These are phyloP conservation scores for Coreoperca whiteheadi DNA, from an alignment of 2,113 vertebrate species.

Conservation along the genomic window DNA sequence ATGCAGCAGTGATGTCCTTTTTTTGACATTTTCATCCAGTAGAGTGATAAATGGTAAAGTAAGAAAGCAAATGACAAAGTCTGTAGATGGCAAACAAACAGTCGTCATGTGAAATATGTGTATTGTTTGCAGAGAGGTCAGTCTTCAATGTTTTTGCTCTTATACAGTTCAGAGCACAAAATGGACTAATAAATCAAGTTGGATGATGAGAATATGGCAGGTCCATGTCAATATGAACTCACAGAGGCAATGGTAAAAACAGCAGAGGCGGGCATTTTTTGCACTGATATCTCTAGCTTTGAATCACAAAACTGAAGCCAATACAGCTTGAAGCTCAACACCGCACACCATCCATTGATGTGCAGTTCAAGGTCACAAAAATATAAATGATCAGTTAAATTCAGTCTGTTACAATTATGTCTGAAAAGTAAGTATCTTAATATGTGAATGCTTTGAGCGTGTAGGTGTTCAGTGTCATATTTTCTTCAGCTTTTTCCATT, in stretches of 20 bases:
- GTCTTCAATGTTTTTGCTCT: neutral
- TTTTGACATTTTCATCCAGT: conserved; percentile 78
- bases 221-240: conserved; percentile 2
- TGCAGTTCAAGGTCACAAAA: conserved; percentile 22
- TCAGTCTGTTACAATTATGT: neutral
- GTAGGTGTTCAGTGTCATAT: neutral
- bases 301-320: conserved; percentile 23
- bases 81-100: conserved; percentile 44
- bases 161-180: conserved; percentile 19
- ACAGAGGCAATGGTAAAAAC: neutral
- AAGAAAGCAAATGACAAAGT: conserved; percentile 57
- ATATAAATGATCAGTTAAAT: neutral
- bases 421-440: neutral
- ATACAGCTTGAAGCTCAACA: conserved; percentile 16
- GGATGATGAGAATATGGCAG: conserved; percentile 18
- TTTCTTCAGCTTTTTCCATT: neutral
- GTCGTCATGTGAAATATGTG: conserved; percentile 36
- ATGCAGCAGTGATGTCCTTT: conserved; percentile 74
- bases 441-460: neutral
- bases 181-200: conserved; percentile 15
- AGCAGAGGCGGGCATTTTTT: conserved; percentile 2
- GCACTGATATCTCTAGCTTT: conserved; percentile 24
- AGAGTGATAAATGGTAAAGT: conserved; percentile 71
- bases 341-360: neutral
- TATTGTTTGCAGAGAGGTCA: conserved; percentile 18